phyloP scores from a whole-genome alignment of 2,888 invertebrate genomes.

The Trilocha varians region DNA sequence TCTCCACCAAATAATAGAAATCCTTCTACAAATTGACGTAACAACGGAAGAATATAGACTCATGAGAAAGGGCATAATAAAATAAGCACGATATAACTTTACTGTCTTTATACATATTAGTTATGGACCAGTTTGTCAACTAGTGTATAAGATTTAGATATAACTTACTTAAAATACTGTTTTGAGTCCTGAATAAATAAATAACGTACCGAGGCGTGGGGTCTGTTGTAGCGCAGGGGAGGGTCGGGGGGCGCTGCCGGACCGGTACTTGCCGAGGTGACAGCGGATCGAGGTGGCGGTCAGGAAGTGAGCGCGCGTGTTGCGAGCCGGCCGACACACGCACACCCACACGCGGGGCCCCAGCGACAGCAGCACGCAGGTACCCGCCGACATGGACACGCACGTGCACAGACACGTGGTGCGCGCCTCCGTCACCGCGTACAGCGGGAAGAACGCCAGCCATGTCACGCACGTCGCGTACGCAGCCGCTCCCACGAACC shows the following conservation, averaged over 20 bases:
- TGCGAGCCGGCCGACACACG: conserved; percentile 81
- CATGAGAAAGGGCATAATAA: too few species aligned
- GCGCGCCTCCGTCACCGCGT: conserved; percentile 48
- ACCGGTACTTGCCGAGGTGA: conserved; percentile 70
- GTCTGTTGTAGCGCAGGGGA: too few species aligned
- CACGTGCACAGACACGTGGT: conserved; percentile 71
- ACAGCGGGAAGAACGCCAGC: conserved; percentile 85
- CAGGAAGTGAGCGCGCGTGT: conserved; percentile 82
- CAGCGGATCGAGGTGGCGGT: conserved; percentile 81
- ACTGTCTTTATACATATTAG: too few species aligned
- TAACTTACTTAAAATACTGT: too few species aligned
- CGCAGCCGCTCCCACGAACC: conserved; percentile 85
- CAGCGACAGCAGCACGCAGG: conserved; percentile 81
- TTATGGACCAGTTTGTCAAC: too few species aligned
- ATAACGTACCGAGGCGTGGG: background rate
- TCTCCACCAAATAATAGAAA: too few species aligned
- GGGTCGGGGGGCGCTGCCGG: conserved; percentile 9
- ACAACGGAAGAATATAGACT: too few species aligned
- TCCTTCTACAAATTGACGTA: too few species aligned
- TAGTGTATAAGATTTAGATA: too few species aligned
- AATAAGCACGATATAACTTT: too few species aligned
- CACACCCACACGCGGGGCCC: conserved; percentile 82
- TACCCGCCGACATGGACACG: conserved; percentile 81
- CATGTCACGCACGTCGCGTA: conserved; percentile 85
- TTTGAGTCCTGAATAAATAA: too few species aligned